Percentiles rank a stretch among this genome's conserved stretches.
Conservation (phyloP, 2,797 vertebrate species). For the Nannoperca australis region DNA sequence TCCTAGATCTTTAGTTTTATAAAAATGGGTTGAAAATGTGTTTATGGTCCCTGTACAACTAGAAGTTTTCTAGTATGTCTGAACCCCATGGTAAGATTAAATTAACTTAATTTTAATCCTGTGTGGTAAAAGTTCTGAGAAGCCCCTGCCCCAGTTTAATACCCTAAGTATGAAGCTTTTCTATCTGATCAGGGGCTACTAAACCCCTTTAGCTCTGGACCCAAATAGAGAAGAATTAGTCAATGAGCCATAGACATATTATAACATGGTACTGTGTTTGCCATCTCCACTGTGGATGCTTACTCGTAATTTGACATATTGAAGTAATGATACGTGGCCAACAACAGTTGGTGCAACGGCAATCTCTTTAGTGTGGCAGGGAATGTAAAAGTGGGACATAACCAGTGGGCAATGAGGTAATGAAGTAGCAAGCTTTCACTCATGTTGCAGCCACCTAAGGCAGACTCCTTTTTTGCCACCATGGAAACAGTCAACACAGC, state of each 20-base stretch:
- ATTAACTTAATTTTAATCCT: conserved; percentile 72
- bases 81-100: conserved; percentile 66
- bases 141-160: conserved; percentile 72
- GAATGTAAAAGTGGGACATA: conserved; percentile 58
- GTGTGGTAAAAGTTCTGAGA: conserved; percentile 68
- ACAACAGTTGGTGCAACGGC: conserved; percentile 32
- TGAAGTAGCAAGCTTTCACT: conserved; percentile 42
- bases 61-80: conserved; percentile 37
- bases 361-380: conserved; percentile 32
- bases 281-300: conserved; percentile 27
- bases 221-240: conserved; percentile 61
- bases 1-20: conserved; percentile 7
- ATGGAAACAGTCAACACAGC: conserved; percentile 24
- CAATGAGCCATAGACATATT: conserved; percentile 38
- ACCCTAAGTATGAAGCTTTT: conserved; percentile 71
- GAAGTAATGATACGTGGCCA: conserved; percentile 38
- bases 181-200: conserved; percentile 68
- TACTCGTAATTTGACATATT: conserved; percentile 43
- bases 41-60: conserved; percentile 17
- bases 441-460: conserved; percentile 38
- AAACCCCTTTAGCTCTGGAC: conserved; percentile 60
- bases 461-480: conserved; percentile 8
- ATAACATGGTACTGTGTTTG: conserved; percentile 27
- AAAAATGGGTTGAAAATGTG: conserved; percentile 43
- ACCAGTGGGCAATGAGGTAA: conserved; percentile 59